A percentile compares a stretch with the other conserved stretches of the same genome.
phyloP scores from a whole-genome alignment of 1,140 invertebrate genomes.

The Philaenus spumarius region DNA sequence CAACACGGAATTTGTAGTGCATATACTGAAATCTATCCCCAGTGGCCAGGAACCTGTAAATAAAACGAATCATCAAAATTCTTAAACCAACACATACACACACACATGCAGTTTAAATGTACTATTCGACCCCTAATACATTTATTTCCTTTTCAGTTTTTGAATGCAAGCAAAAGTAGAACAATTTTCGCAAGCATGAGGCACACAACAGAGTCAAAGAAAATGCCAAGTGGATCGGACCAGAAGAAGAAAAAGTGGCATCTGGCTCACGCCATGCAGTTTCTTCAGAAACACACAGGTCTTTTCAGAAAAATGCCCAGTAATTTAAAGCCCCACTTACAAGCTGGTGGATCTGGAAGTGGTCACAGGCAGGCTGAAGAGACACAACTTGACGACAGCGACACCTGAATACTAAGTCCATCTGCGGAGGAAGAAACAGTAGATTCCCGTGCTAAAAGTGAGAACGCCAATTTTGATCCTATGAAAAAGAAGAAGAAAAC shows the following conservation, averaged over 20 bases:
- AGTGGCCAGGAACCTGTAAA: neutral
- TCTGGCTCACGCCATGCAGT: neutral
- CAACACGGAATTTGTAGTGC: too few relatives aligned
- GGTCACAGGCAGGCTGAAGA: neutral
- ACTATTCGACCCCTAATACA: neutral
- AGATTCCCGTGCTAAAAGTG: too few relatives aligned
- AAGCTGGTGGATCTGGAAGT: neutral
- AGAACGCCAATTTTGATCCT: neutral
- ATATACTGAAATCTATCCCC: neutral
- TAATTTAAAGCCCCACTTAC: neutral
- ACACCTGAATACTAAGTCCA: neutral
- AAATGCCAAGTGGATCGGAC: neutral
- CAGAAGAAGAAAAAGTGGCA: neutral
- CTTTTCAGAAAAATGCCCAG: neutral
- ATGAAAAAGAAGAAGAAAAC: neutral
- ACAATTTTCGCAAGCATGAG: slow-evolving; percentile 3
- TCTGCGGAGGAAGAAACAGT: neutral
- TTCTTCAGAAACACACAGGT: neutral
- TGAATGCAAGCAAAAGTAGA: slow-evolving; percentile 13
- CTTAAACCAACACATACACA: too few relatives aligned
- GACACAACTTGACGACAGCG: neutral
- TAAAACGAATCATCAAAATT: neutral
- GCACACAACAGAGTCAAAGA: neutral
- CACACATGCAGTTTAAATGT: neutral
- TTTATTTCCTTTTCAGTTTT: neutral